Conservation (phyloP, 1,140 invertebrate genomes). For the Eumaeus atala region DNA sequence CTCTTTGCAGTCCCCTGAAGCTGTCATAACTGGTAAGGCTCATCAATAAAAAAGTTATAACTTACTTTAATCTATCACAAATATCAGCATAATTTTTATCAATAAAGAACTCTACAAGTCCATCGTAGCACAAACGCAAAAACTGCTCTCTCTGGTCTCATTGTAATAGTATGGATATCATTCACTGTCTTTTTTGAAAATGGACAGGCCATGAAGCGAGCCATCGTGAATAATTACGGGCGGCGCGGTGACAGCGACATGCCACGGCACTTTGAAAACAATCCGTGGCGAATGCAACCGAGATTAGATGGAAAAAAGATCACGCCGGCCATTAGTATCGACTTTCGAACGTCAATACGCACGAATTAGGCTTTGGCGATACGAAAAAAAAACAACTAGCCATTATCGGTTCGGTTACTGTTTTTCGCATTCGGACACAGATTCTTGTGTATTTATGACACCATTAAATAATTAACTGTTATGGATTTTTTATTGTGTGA, state of each 20-base stretch:
- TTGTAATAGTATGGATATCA: not conserved
- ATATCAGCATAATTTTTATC: no score
- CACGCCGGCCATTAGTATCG: slow-evolving; percentile 61
- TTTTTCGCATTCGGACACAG: not conserved
- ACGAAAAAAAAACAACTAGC: slow-evolving; percentile 43
- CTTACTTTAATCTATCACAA: no score
- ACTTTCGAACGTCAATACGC: slow-evolving; percentile 68
- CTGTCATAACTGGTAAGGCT: no score
- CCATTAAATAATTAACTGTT: no score
- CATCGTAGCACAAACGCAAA: no score
- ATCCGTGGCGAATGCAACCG: slow-evolving; percentile 57
- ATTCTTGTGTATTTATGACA: no score
- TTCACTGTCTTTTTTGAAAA: slow-evolving; percentile 35
- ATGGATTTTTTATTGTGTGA: no score
- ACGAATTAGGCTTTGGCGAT: slow-evolving; percentile 61
- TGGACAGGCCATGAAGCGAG: slow-evolving; percentile 41
- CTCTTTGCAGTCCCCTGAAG: no score
- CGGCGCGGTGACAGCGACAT: slow-evolving; percentile 57
- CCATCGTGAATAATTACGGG: slow-evolving; percentile 65
- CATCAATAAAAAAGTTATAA: no score
- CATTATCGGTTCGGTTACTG: slow-evolving; percentile 23
- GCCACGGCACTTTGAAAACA: slow-evolving; percentile 60
- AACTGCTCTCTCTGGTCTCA: no score
- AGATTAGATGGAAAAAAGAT: slow-evolving; percentile 65
- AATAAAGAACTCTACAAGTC: no score